phyloP scores from a whole-genome alignment of 2,888 invertebrate species.

The Leptogaster cylindrica region DNA sequence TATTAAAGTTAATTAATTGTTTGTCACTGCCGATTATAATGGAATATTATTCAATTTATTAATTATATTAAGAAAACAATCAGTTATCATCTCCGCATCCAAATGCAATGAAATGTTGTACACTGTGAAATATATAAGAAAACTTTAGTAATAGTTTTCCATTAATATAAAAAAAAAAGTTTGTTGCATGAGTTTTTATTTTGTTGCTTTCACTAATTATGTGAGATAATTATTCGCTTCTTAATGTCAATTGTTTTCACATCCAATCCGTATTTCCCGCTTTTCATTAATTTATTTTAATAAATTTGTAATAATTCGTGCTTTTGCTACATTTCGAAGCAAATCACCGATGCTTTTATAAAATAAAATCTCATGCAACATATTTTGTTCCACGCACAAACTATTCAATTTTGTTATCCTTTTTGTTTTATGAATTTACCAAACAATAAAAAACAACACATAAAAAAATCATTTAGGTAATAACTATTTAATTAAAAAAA shows the following conservation, averaged over 20 bases:
- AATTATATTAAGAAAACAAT: too few relatives aligned
- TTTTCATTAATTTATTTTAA: too few relatives aligned
- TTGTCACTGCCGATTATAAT: too few relatives aligned
- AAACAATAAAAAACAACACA: too few relatives aligned
- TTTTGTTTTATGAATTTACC: constrained; percentile 10
- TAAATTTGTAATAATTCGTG: background rate
- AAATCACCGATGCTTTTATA: background rate
- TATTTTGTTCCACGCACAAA: background rate
- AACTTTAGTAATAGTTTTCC: constrained; percentile 23
- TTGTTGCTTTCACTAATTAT: constrained; percentile 39
- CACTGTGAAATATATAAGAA: constrained; percentile 22
- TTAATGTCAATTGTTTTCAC: too few relatives aligned
- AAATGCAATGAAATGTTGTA: constrained; percentile 4
- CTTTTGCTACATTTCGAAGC: background rate
- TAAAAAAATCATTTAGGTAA: too few relatives aligned
- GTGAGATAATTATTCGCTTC: background rate
- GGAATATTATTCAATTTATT: too few relatives aligned
- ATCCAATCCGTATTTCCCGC: background rate
- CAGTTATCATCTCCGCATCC: constrained; percentile 27
- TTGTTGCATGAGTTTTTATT: constrained; percentile 49
- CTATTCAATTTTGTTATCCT: constrained; percentile 14
- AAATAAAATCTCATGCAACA: constrained; percentile 36
- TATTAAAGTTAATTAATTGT: too few relatives aligned
- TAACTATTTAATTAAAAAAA: constrained; percentile 4
- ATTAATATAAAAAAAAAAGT: constrained; percentile 28